phyloP scores from a whole-genome alignment of 2,113 vertebrate genomes.

The Lathamus discolor region DNA sequence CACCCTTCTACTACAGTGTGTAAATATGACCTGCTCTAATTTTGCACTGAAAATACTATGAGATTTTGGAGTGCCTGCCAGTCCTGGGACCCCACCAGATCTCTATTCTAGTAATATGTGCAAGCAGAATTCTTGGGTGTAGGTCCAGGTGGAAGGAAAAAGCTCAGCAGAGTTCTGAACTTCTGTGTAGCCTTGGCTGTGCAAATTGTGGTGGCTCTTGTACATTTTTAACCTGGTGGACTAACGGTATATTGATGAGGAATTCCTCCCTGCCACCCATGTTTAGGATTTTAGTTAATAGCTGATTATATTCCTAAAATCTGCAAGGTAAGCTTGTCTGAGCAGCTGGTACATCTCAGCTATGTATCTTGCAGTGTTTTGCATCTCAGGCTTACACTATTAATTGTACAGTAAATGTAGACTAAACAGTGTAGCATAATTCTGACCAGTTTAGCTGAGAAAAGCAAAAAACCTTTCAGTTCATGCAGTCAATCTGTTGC shows the following conservation, averaged over 20 bases:
- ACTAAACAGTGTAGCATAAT: background rate
- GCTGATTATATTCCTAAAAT: background rate
- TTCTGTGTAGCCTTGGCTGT: background rate
- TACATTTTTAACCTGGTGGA: background rate
- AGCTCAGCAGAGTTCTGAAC: background rate
- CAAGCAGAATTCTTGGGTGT: background rate
- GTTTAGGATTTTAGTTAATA: background rate
- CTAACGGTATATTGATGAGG: background rate
- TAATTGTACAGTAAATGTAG: background rate
- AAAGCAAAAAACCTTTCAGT: background rate
- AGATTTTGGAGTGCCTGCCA: background rate
- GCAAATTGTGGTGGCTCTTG: background rate
- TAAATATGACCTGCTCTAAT: background rate
- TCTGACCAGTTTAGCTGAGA: background rate
- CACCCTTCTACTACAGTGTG: background rate
- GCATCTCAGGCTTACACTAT: background rate
- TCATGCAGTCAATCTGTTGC: background rate
- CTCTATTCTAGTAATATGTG: background rate
- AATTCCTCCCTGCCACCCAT: background rate
- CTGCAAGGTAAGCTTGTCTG: background rate
- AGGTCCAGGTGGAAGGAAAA: background rate
- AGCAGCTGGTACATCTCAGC: background rate
- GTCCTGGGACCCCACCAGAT: background rate
- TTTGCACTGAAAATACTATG: background rate
- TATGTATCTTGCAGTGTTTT: background rate